Conservation (phyloP, 1,140 invertebrate genomes). For the Magallana gigas region DNA sequence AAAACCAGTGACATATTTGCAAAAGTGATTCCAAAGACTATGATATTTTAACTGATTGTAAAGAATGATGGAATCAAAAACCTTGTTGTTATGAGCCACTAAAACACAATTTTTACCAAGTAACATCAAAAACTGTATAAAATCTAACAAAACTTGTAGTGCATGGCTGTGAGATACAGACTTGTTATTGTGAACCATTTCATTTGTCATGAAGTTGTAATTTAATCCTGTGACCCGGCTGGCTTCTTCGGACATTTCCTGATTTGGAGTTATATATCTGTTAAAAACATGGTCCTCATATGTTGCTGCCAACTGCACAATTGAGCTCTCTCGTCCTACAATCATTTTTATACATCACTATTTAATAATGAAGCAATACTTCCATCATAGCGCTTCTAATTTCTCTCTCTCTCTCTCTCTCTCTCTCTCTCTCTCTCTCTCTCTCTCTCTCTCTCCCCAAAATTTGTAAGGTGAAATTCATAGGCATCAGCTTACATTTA, state of each 20-base stretch:
- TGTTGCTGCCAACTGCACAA: conserved; percentile 16
- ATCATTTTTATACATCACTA: too few species aligned
- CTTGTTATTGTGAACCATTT: conserved; percentile 2
- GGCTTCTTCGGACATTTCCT: conserved; percentile 17
- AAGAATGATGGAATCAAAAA: conserved; percentile 38
- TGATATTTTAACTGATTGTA: conserved; percentile 41
- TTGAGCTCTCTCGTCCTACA: conserved; percentile 40
- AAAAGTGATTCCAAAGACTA: conserved; percentile 43
- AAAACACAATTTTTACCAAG: conserved; percentile 25
- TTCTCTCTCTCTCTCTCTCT: too few species aligned
- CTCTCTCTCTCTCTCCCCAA: too few species aligned
- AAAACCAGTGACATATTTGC: conserved; percentile 23
- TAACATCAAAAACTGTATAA: conserved; percentile 8
- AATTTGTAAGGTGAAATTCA: too few species aligned
- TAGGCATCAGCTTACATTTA: too few species aligned
- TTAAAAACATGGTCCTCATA: conserved; percentile 12
- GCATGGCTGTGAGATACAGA: conserved; percentile 12
- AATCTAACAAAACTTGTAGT: conserved; percentile 32
- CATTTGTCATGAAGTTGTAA: conserved; percentile 2
- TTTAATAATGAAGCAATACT: conserved; percentile 10
- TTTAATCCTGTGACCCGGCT: conserved; percentile 17
- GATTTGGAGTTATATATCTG: conserved; percentile 32
- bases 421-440: too few species aligned
- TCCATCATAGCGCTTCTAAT: too few species aligned
- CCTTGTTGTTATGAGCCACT: conserved; percentile 34